Conservation (phyloP, 1,140 invertebrate genomes). For the Trachymyrmex septentrionalis region DNA sequence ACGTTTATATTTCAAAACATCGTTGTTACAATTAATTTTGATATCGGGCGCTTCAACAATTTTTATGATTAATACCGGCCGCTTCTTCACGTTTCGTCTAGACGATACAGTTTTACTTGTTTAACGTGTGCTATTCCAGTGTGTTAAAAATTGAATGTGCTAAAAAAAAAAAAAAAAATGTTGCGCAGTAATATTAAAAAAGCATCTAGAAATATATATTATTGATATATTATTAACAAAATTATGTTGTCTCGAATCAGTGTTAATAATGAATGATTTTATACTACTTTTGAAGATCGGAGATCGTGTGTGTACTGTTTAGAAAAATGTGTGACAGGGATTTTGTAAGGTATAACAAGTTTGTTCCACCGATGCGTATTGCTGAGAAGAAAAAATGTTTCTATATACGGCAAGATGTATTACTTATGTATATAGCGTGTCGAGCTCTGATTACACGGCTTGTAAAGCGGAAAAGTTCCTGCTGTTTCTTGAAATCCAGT, state of each 20-base stretch:
- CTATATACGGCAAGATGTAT: conserved; percentile 55
- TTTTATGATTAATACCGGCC: neutral
- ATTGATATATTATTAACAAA: neutral
- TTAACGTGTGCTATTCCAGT: neutral
- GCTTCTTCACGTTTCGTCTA: neutral
- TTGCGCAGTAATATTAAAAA: neutral
- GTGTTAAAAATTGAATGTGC: neutral
- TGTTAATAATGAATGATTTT: neutral
- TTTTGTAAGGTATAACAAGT: conserved; percentile 37
- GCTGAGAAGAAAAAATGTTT: conserved; percentile 41
- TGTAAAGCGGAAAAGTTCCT: conserved; percentile 64
- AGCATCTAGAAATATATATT: neutral
- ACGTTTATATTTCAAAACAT: conserved; percentile 30
- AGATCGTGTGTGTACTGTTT: neutral
- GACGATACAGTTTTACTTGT: neutral
- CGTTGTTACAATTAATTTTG: conserved; percentile 8
- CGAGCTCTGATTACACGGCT: conserved; percentile 64
- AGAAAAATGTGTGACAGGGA: conserved; percentile 38
- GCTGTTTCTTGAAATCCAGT: conserved; percentile 64
- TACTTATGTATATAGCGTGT: conserved; percentile 65
- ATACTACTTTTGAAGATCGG: neutral
- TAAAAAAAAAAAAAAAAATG: neutral
- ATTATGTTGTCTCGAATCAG: neutral
- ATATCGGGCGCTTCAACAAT: neutral
- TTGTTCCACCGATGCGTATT: conserved; percentile 34